Evolutionary conservation across 1,140 invertebrate genomes (phyloP).

Genomic region (Diprion similis): DNA sequence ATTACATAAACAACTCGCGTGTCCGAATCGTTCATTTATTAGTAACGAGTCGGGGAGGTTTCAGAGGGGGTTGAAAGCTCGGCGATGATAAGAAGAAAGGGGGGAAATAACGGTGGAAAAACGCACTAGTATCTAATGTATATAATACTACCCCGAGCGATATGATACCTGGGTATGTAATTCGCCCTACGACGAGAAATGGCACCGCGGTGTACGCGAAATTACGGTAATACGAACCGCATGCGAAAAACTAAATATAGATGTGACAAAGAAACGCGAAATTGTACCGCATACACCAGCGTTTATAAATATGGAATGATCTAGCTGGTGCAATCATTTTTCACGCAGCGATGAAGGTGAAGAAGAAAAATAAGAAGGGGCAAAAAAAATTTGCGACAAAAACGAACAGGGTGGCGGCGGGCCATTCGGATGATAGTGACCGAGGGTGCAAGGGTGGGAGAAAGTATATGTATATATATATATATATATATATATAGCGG

Average conservation of each 20-base stretch:
- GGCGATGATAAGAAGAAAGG: too few species aligned
- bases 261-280: neutral
- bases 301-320: slow-evolving; percentile 12
- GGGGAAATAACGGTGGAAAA: too few species aligned
- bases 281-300: neutral
- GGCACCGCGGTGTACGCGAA: neutral
- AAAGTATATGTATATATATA: too few species aligned
- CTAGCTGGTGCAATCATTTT: slow-evolving; percentile 11
- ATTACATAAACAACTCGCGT: neutral
- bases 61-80: too few species aligned
- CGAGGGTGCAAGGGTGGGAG: neutral
- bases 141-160: too few species aligned
- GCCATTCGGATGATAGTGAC: neutral
- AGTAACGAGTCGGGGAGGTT: neutral
- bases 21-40: neutral
- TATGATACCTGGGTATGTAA: neutral
- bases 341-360: neutral
- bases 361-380: neutral
- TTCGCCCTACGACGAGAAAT: neutral
- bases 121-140: too few species aligned
- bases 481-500: too few species aligned
- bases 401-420: neutral
- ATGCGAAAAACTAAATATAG: neutral
- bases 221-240: neutral
- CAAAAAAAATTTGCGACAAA: neutral